Base-by-base conservation (phyloP, 2,113 vertebrate genomes). In the Origma solitaria region DNA sequence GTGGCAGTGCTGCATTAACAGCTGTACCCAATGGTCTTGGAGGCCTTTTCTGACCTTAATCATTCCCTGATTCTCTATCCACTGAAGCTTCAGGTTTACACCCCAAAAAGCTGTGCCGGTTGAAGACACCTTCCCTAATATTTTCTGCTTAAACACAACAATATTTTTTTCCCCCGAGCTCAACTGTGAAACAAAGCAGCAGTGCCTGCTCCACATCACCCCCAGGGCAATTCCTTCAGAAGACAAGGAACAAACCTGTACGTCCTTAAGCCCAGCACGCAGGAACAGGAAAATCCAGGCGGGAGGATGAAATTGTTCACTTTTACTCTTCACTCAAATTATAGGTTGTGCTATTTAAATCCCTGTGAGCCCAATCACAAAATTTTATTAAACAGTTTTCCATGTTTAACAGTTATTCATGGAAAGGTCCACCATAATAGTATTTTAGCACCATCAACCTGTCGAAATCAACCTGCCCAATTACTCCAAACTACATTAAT, bases 391-490 rank as follows among this genome's bases (percentile, higher is more conserved):
- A 95, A 96, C 87, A 89, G 93, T 96, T 97, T 97, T 88, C 97
- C 40, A 21, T 86, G 91, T 97, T 97, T 96, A 97, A 97, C 94
- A 79, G 97, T 95, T 93, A 95, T 95, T 95, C 92, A 95, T n/a
- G 81, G 97, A 87, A 96, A 97, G 95, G 97, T 92, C 97, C 96
- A 96, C 97, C 91, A 90, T 97, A 97, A 98, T 96, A 97, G 97
- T 97, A 98, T 98, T 97, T 98, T 97, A 98, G 97, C 97, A 93
- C 97, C 97, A 97, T 98, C 98, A 98, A 98, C 97, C 97, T 98
- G 98, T 98, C 98, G 95, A 98, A 98, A 97, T 95, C 98, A 97
- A 97, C 98, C 97, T 98, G 97, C 97, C 97, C 98, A 98, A 98
- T 98, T 98, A 98, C 95, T 93, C 96, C 97, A 95, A 97, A 96